Conservation (phyloP, 2,888 invertebrate species). For the Perizoma affinitatum region DNA sequence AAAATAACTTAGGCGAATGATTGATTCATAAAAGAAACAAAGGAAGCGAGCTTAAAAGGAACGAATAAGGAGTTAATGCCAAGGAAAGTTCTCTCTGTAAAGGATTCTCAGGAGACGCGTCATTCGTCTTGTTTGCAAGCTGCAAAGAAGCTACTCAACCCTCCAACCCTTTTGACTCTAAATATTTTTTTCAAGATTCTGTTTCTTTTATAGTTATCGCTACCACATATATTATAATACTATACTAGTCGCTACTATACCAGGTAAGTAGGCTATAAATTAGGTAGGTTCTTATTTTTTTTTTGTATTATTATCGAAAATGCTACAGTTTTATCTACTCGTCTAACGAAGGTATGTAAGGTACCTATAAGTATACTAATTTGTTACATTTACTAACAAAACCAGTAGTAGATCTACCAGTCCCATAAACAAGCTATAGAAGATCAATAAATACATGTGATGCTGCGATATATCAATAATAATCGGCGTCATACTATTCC, state of each 20-base stretch:
- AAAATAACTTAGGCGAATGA: too few species aligned
- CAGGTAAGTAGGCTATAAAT: too few species aligned
- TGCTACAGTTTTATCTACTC: conserved; percentile 16
- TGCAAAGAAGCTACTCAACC: conserved; percentile 11
- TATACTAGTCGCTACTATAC: too few species aligned
- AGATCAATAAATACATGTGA: conserved; percentile 60
- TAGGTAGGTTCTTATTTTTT: too few species aligned
- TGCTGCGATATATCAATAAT: conserved; percentile 62
- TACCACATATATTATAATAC: too few species aligned
- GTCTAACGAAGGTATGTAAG: conserved; percentile 4
- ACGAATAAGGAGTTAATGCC: conserved; percentile 26
- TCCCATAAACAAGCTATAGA: conserved; percentile 55
- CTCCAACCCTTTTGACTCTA: background rate
- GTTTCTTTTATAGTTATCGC: too few species aligned
- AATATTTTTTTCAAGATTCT: too few species aligned
- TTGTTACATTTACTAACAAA: conserved; percentile 32
- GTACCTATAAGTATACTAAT: conserved; percentile 22
- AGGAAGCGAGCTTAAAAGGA: conserved; percentile 24
- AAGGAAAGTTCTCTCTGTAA: conserved; percentile 18
- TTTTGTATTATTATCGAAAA: too few species aligned
- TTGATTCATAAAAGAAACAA: conserved; percentile 10
- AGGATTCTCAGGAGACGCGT: conserved; percentile 26
- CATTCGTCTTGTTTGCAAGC: conserved; percentile 27
- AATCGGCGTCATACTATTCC: conserved; percentile 44
- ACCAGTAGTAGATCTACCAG: conserved; percentile 37